Base-by-base conservation (phyloP, 2,113 vertebrate genomes). In the Laterallus jamaicensis region DNA sequence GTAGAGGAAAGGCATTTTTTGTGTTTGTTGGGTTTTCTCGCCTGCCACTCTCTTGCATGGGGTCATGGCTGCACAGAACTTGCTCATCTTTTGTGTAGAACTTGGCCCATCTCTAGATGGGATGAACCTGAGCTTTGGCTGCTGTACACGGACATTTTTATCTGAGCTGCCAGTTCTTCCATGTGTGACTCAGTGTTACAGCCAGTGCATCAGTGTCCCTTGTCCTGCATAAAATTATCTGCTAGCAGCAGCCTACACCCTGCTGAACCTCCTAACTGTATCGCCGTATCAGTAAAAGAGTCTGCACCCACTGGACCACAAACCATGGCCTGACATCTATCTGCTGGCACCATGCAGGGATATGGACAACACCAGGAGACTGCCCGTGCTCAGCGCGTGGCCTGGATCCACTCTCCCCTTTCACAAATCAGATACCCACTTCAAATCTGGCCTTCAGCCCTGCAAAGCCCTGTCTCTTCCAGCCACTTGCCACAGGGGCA, bases 331-430 rank as follows among this genome's bases (percentile, higher is more conserved):
- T 0, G 3, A 39, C 19, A 40, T 69, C 44, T 20, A 32, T 55
- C 44, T 64, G 49, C 63, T 8, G 6, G 52, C 4, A 5, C n/a
- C 0, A 0, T 26, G 54, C 54, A 35, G 59, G 44, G 82, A 70
- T 39, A 26, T 0, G 5, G 3, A 1, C 5, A 15, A 58, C 70
- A 54, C 54, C 2, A 15, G 59, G 49, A 82, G 79, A 59, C 3
- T 60, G 39, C 56, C 66, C 67, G 32, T 35, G 40, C 86, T 85
- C 56, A 71, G 75, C 24, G 40, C 3, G 1, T 44, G 52, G 21
- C 40, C 44, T 52, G 24, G 47, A 82, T 50, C 58, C 83, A 8
- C 35, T 5, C 10, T 60, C 16, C 19, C 21, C 55, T 78, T 42
- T 75, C 70, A 59, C 42, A 76, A 56, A 82, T 37, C 15, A 12